These are phyloP conservation scores for Petrolisthes cinctipes DNA, from an alignment of 2,888 invertebrate species.

Conservation along the genomic window DNA sequence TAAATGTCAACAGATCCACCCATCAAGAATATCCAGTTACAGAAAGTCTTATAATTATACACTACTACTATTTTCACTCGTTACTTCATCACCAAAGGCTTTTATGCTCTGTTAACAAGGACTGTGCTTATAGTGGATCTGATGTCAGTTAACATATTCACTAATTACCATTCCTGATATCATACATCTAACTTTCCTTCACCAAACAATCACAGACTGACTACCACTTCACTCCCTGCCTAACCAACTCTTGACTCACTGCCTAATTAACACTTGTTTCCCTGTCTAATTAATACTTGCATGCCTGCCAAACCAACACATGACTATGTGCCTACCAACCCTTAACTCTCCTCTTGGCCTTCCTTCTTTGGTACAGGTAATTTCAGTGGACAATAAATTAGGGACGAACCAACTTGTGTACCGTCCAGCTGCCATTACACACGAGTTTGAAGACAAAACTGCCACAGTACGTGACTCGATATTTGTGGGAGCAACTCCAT, in stretches of 20 bases:
- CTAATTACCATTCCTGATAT: neutral
- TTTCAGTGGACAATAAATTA: conserved; percentile 20
- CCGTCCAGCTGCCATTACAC: conserved; percentile 24
- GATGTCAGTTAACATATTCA: too few relatives aligned
- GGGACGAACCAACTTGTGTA: conserved; percentile 35
- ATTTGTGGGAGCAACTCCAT: conserved; percentile 43
- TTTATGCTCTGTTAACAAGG: too few relatives aligned
- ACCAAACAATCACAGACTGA: neutral
- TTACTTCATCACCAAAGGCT: too few relatives aligned
- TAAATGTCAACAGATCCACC: too few relatives aligned
- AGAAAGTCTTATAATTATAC: too few relatives aligned
- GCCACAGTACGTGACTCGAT: conserved; percentile 11
- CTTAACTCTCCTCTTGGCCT: neutral
- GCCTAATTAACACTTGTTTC: neutral
- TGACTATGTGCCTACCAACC: neutral
- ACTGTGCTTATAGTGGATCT: too few relatives aligned
- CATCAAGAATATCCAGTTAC: too few relatives aligned
- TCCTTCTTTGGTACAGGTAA: conserved; percentile 6
- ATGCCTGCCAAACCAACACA: neutral
- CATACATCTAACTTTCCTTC: neutral
- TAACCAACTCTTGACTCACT: neutral
- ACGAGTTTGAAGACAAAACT: conserved; percentile 9
- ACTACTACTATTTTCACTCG: too few relatives aligned
- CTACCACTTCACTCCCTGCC: neutral
- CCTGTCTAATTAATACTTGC: neutral